Evolutionary conservation across 2,113 vertebrate species (phyloP), one percentile per base, ranked within the genome.

Genomic region (Alectura lathami): DNA sequence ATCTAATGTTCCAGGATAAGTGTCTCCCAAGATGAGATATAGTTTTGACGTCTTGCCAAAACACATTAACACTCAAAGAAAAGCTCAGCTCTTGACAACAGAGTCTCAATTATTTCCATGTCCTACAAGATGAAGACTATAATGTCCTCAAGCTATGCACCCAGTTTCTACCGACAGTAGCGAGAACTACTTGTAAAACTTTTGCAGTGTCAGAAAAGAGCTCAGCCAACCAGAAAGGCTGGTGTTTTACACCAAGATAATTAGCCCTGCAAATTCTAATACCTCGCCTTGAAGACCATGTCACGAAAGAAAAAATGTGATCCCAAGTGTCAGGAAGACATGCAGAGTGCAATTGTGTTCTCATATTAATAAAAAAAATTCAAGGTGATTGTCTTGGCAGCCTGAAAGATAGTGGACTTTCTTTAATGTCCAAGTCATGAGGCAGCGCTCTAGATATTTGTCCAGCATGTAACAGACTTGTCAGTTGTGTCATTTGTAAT

Each of bases 71-170:
- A 53, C 47, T 56, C 1, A 5, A 81, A 92, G 34, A 81, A 92
- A 51, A 76, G 6, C 50, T 91, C 34, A 79, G 36, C 40, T 85
- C 80, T 84, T 97, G 94, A 93, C 94, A 96, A 86, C 7, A 74
- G 14, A 92, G 56, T 60, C 70, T 96, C 92, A 96, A 94, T 91
- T 95, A 90, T 96, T 96, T 94, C 74, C 40, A 24, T 67, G 51
- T 91, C 69, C 48, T 88, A 83, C 51, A 93, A 94, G 74, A 94
- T 3, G 32, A 91, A 88, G 85, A 67, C 76, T 83, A 14, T 92
- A 93, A 95, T 96, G 80, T 89, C 95, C 95, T 85, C 24, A 6
- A 96, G 92, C 95, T 86, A 94, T 67, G 57, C 26, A 76, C 68
- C 34, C 69, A 64, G 38, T 64, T 96, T 83, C 62, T 72, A 86